Evolutionary conservation across 2,888 invertebrate genomes (phyloP).

Genomic region (Andricus quercusramuli): DNA sequence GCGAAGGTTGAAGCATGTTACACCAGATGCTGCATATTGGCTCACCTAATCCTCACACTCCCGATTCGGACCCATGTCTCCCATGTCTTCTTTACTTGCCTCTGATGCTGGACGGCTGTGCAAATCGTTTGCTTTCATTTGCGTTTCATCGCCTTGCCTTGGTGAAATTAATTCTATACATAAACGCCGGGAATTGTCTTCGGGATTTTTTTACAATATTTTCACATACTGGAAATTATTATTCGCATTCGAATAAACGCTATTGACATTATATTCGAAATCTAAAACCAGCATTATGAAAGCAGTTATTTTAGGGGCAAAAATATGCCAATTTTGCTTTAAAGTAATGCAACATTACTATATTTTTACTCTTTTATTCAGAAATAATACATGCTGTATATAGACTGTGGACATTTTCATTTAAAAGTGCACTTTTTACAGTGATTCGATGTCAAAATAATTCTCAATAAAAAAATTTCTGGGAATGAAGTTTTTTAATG

Average conservation of each 20-base stretch:
- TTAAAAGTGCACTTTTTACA: too few species aligned
- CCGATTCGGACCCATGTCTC: constrained; percentile 50
- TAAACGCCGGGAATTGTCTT: background rate
- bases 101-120: constrained; percentile 44
- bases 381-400: too few species aligned
- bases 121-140: constrained; percentile 3
- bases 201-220: background rate
- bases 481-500: too few species aligned
- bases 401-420: too few species aligned
- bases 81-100: constrained; percentile 49
- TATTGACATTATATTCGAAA: too few species aligned
- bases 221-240: background rate
- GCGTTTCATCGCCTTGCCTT: background rate
- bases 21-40: constrained; percentile 77
- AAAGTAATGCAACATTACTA: too few species aligned
- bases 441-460: too few species aligned
- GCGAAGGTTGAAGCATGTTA: constrained; percentile 77
- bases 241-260: background rate
- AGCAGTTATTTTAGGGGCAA: too few species aligned
- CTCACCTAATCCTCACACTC: constrained; percentile 64
- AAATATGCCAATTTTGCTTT: too few species aligned
- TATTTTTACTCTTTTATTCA: too few species aligned
- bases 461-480: too few species aligned
- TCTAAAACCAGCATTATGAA: too few species aligned
- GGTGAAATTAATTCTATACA: background rate